Evolutionary conservation across 1,140 invertebrate species (phyloP).

Genomic region (Melanaphis sacchari): DNA sequence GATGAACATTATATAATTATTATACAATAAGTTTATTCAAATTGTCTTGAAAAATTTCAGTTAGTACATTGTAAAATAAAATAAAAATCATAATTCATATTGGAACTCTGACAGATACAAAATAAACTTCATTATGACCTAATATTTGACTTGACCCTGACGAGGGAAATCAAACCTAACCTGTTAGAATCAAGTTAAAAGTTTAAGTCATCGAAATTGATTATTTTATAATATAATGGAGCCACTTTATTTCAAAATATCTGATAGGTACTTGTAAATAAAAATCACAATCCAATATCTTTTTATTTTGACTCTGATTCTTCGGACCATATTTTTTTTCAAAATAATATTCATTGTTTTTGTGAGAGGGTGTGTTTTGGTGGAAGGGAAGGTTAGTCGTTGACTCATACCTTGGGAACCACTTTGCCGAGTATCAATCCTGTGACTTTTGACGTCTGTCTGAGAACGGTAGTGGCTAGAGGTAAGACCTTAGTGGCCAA

Average conservation of each 20-base stretch:
- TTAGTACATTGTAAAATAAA: too few relatives aligned
- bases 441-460: background rate
- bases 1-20: background rate
- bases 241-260: background rate
- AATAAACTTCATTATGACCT: too few relatives aligned
- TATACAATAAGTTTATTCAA: background rate
- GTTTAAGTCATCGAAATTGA: background rate
- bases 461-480: background rate
- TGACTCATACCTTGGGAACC: background rate
- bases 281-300: background rate
- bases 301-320: background rate
- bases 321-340: background rate
- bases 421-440: background rate
- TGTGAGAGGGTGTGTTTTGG: background rate
- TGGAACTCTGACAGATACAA: too few relatives aligned
- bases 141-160: too few relatives aligned
- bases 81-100: too few relatives aligned
- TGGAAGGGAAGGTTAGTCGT: background rate
- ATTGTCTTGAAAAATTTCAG: background rate
- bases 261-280: background rate
- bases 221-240: background rate
- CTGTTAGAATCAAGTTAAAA: too few relatives aligned
- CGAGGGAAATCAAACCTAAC: too few relatives aligned
- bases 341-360: background rate
- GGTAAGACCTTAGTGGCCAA: background rate